Conservation (phyloP, 2,113 vertebrate genomes). For the Cavia porcellus region DNA sequence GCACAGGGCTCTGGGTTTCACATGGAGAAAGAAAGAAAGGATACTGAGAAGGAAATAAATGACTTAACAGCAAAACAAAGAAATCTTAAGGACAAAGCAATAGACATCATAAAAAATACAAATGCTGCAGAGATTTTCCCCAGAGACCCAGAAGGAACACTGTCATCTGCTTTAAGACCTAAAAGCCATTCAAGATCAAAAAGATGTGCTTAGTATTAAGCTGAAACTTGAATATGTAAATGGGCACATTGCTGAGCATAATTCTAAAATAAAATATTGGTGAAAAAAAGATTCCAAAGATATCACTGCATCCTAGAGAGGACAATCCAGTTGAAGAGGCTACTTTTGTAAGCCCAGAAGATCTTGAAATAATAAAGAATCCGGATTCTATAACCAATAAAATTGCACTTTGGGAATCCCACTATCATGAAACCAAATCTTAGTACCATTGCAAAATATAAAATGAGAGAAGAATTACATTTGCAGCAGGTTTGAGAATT, state of each 20-base stretch:
- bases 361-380: constrained; percentile 90
- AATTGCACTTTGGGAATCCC: constrained; percentile 94
- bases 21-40: constrained; percentile 91
- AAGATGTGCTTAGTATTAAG: constrained; percentile 93
- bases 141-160: constrained; percentile 92
- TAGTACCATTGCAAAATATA: constrained; percentile 94
- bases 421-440: constrained; percentile 94
- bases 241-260: constrained; percentile 91
- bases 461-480: constrained; percentile 97
- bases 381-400: constrained; percentile 92
- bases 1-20: constrained; percentile 90
- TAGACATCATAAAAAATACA: constrained; percentile 90
- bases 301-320: constrained; percentile 92
- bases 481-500: constrained; percentile 95
- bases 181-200: constrained; percentile 91
- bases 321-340: constrained; percentile 89
- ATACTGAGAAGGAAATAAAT: constrained; percentile 89
- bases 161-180: constrained; percentile 91
- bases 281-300: constrained; percentile 95
- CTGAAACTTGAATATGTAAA: constrained; percentile 95
- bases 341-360: constrained; percentile 86
- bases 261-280: constrained; percentile 95
- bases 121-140: constrained; percentile 92
- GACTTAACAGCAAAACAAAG: constrained; percentile 91
- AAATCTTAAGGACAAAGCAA: constrained; percentile 92